Evolutionary conservation across 2,113 vertebrate genomes (phyloP).

Genomic region (Menura novaehollandiae): DNA sequence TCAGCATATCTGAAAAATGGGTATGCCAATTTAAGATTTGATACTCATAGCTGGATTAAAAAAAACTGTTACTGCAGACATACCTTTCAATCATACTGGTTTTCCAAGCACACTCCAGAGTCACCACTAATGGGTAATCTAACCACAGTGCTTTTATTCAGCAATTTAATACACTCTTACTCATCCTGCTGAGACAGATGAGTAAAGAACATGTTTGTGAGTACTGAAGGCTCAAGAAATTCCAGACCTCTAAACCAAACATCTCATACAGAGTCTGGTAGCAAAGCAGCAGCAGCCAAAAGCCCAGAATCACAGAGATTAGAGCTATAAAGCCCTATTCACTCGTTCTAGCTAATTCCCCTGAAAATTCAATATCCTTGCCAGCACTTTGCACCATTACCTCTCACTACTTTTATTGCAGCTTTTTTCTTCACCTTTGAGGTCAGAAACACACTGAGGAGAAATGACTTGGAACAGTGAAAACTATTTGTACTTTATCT

Average conservation of each 20-base stretch:
- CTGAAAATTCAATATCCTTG: background rate
- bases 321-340: background rate
- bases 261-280: background rate
- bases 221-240: background rate
- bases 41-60: background rate
- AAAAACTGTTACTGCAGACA: background rate
- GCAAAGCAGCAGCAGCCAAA: background rate
- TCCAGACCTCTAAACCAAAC: background rate
- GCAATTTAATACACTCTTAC: background rate
- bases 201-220: background rate
- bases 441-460: background rate
- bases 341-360: background rate
- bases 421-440: background rate
- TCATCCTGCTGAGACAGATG: background rate
- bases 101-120: background rate
- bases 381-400: background rate
- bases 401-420: background rate
- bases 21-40: background rate
- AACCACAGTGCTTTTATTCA: background rate
- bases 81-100: background rate
- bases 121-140: background rate
- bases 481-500: background rate
- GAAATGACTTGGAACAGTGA: background rate
- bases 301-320: background rate
- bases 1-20: background rate